These are phyloP conservation scores for Scaptomyza cyrtandrae DNA, from an alignment of 2,888 invertebrate genomes.

Conservation along the genomic window DNA sequence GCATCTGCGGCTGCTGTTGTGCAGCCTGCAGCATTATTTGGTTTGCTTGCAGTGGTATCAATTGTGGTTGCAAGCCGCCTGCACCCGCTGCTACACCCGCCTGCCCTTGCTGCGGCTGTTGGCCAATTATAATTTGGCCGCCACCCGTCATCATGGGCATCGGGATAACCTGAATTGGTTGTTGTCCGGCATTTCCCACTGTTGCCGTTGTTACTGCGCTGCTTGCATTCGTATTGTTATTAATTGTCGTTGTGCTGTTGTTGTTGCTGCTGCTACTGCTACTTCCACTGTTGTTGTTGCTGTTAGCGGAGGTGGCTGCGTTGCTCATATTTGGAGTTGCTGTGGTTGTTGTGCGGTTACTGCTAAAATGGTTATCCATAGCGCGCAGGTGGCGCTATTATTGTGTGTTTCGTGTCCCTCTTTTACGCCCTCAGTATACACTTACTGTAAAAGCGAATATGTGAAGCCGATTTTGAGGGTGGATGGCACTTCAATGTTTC, in stretches of 20 bases:
- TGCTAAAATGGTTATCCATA: constrained; percentile 69
- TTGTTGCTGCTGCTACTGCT: constrained; percentile 23
- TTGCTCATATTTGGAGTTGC: constrained; percentile 44
- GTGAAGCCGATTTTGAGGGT: constrained; percentile 83
- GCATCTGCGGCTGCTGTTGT: constrained; percentile 86
- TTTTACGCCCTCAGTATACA: constrained; percentile 56
- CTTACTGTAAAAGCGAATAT: constrained; percentile 85
- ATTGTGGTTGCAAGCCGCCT: constrained; percentile 67
- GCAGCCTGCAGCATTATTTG: constrained; percentile 83
- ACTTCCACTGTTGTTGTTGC: constrained; percentile 43
- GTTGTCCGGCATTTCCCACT: constrained; percentile 14
- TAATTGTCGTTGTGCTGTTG: not conserved
- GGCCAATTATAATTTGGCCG: constrained; percentile 83
- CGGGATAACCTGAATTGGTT: constrained; percentile 82
- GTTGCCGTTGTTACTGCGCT: constrained; percentile 2
- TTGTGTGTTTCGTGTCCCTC: constrained; percentile 45
- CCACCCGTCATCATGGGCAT: constrained; percentile 79
- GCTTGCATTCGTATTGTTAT: constrained; percentile 9
- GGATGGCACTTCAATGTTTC: constrained; percentile 78
- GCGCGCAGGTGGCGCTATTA: constrained; percentile 53
- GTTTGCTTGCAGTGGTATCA: constrained; percentile 82
- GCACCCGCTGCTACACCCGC: constrained; percentile 46
- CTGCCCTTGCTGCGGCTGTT: constrained; percentile 75
- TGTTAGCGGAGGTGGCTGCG: constrained; percentile 28
- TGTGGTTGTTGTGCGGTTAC: constrained; percentile 58